phyloP scores from a whole-genome alignment of 1,140 invertebrate genomes.

The Drosophila nikananu region DNA sequence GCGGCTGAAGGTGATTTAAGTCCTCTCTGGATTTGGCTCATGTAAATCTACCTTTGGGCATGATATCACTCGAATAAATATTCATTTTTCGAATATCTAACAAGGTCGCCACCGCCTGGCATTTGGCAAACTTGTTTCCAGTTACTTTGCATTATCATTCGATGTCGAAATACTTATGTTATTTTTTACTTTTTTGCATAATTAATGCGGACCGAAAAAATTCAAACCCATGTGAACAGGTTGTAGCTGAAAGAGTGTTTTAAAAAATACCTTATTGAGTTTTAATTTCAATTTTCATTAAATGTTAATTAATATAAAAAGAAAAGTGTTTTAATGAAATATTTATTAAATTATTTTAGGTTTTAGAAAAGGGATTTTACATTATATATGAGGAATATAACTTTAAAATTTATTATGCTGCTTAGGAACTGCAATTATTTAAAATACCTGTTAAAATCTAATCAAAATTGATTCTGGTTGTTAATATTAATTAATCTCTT shows the following conservation, averaged over 20 bases:
- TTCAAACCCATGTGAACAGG: neutral
- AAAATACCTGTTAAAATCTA: no score
- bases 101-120: constrained; percentile 59
- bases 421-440: no score
- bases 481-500: no score
- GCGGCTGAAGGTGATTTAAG: constrained; percentile 22
- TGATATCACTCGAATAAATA: constrained; percentile 64
- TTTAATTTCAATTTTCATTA: neutral
- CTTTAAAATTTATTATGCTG: no score
- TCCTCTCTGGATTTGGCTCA: constrained; percentile 17
- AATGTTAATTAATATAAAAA: neutral
- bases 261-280: constrained; percentile 13
- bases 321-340: neutral
- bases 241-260: neutral
- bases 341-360: no score
- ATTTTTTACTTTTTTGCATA: constrained; percentile 26
- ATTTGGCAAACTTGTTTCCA: constrained; percentile 54
- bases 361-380: no score
- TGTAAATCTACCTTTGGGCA: constrained; percentile 39
- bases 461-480: no score
- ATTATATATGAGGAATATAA: no score
- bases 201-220: constrained; percentile 7
- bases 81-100: constrained; percentile 51
- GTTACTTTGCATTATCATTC: constrained; percentile 44
- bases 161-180: constrained; percentile 42